Percentiles rank a stretch among this genome's conserved stretches.
Conservation (phyloP, 2,113 vertebrate species). For the Silurus glanis region DNA sequence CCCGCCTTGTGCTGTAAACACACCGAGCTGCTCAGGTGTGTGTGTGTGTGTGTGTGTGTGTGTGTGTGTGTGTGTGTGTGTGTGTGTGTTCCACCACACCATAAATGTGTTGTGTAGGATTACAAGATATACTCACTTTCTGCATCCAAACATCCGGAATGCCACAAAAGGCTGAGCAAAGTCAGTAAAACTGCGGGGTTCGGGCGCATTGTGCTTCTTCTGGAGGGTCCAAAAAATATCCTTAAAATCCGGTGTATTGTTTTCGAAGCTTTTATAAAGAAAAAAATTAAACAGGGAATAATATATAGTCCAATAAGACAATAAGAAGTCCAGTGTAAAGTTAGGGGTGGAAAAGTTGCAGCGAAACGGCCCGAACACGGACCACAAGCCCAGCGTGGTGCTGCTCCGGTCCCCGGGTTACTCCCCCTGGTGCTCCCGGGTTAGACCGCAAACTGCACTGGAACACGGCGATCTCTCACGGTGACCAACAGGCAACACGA, state of each 20-base stretch:
- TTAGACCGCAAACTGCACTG: background rate
- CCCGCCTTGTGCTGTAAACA: background rate
- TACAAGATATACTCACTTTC: conserved; percentile 74
- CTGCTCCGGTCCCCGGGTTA: background rate
- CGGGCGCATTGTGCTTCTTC: conserved; percentile 68
- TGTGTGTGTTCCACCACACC: background rate
- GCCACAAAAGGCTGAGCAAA: conserved; percentile 67
- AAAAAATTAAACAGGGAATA: conserved; percentile 21
- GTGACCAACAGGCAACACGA: background rate
- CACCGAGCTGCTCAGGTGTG: background rate
- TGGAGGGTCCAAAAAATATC: background rate
- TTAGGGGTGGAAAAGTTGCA: conserved; percentile 13
- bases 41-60: too few species aligned
- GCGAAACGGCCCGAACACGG: background rate
- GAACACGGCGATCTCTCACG: fast-evolving
- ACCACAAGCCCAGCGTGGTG: conserved; percentile 16
- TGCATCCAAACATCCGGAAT: conserved; percentile 71
- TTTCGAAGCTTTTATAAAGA: conserved; percentile 21
- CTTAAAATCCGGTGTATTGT: conserved; percentile 40
- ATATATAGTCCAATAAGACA: background rate
- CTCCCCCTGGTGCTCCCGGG: background rate
- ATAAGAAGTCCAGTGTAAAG: background rate
- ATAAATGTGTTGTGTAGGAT: background rate
- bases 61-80: too few species aligned
- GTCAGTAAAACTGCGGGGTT: conserved; percentile 69